These are phyloP conservation scores for Cheumatopsyche charites DNA, from an alignment of 1,140 invertebrate species.

Conservation along the genomic window DNA sequence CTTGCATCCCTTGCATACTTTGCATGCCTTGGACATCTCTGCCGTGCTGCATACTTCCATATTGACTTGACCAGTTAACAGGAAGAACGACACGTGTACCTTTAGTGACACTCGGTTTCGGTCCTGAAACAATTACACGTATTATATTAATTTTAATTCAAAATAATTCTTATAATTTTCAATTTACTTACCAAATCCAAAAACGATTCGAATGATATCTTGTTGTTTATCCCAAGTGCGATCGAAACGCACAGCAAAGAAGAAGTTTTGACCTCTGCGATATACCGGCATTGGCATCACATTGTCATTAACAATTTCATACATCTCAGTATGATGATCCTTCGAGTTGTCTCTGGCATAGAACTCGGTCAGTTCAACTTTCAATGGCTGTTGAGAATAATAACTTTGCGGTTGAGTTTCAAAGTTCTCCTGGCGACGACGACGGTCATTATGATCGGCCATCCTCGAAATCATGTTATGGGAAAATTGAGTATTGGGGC, in stretches of 20 bases:
- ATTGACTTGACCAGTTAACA: conserved; percentile 59
- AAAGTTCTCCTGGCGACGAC: conserved; percentile 59
- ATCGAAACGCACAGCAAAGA: conserved; percentile 66
- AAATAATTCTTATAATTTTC: conserved; percentile 12
- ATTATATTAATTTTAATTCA: neutral
- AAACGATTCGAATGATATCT: conserved; percentile 59
- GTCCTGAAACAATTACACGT: conserved; percentile 57
- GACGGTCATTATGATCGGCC: conserved; percentile 60
- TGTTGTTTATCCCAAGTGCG: conserved; percentile 60
- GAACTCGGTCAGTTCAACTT: conserved; percentile 67
- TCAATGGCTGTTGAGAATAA: conserved; percentile 62
- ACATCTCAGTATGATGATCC: conserved; percentile 70
- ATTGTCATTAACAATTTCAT: conserved; percentile 65
- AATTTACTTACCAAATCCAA: conserved; percentile 56
- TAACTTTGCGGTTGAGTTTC: conserved; percentile 60
- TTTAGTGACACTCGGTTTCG: conserved; percentile 68
- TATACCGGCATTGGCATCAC: conserved; percentile 63
- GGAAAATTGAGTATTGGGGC: conserved; percentile 58
- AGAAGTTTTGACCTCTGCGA: conserved; percentile 68
- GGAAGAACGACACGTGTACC: conserved; percentile 68
- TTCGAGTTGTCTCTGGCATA: conserved; percentile 69
- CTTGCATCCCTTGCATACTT: conserved; percentile 5
- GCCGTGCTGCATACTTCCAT: conserved; percentile 56
- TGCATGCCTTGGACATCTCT: conserved; percentile 55
- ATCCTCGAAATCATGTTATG: conserved; percentile 60